Percentiles rank a stretch among this genome's conserved stretches.
Evolutionary conservation across 2,797 vertebrate genomes (phyloP).

Genomic region (Microcaecilia unicolor): DNA sequence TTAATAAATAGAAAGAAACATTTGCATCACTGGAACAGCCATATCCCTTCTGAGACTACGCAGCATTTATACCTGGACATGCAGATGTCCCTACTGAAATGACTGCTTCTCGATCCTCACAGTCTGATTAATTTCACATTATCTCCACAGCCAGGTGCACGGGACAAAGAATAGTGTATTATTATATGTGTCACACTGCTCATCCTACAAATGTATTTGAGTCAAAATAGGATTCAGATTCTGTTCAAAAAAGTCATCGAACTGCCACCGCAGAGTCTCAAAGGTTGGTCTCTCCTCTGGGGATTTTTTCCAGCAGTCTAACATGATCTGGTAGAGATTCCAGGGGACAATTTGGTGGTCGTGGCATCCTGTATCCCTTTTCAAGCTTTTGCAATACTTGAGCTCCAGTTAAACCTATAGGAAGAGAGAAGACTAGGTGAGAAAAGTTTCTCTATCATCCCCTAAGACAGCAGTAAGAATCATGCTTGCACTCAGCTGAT

Average conservation of each 20-base stretch:
- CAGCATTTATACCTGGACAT: no score
- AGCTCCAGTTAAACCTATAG: conserved; percentile 62
- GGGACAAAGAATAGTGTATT: not conserved
- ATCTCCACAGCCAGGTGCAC: not conserved
- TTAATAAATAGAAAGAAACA: no score
- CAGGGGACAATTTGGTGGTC: conserved; percentile 60
- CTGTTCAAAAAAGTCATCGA: conserved; percentile 71
- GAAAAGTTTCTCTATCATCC: no score
- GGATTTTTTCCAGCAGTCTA: conserved; percentile 66
- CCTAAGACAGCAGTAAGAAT: no score
- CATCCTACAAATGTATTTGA: conserved; percentile 15
- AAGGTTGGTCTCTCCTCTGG: conserved; percentile 68
- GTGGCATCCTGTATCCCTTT: conserved; percentile 67
- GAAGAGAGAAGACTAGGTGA: no score
- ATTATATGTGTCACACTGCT: not conserved
- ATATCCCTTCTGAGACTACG: no score
- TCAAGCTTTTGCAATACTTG: conserved; percentile 69
- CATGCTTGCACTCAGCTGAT: no score
- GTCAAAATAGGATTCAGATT: conserved; percentile 41
- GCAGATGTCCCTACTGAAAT: no score
- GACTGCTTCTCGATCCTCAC: not conserved
- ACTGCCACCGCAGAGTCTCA: conserved; percentile 62
- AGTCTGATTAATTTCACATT: conserved; percentile 5
- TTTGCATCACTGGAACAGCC: no score
- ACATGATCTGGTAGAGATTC: conserved; percentile 71